Evolutionary conservation across 2,797 vertebrate species (phyloP).

Genomic region (Fringilla coelebs): DNA sequence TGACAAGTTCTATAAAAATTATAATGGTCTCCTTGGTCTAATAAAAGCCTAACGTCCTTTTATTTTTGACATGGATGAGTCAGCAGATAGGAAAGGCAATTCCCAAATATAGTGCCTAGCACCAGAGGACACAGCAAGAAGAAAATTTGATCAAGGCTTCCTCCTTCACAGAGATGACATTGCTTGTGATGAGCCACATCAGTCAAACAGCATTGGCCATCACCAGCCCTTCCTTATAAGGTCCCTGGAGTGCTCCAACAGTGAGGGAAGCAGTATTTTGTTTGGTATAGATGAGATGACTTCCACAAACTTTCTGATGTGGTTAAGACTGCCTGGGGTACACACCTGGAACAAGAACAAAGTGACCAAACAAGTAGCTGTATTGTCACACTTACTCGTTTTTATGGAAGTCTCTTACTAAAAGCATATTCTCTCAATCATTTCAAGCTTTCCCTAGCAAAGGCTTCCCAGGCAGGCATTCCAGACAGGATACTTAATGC

Average conservation of each 20-base stretch:
- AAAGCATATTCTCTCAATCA: not conserved
- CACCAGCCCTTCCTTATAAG: not conserved
- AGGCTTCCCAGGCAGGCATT: not conserved
- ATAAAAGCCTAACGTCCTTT: constrained; percentile 5
- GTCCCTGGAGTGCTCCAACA: not conserved
- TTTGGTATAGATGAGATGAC: not conserved
- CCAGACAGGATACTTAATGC: not conserved
- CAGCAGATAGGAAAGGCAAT: constrained; percentile 43
- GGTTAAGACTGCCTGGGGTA: not conserved
- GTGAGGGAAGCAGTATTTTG: not conserved
- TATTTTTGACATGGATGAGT: constrained; percentile 46
- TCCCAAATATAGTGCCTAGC: constrained; percentile 25
- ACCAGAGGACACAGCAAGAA: not conserved
- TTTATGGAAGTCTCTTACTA: not conserved
- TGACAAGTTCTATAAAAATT: not conserved
- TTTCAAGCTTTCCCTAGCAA: not conserved
- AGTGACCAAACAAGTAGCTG: not conserved
- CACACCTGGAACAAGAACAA: not conserved
- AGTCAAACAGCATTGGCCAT: not conserved
- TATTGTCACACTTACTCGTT: not conserved
- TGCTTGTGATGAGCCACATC: not conserved
- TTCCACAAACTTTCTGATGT: not conserved
- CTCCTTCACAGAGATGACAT: not conserved
- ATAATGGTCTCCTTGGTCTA: not conserved
- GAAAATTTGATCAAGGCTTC: not conserved